Base-by-base conservation (phyloP, 2,797 vertebrate species). In the Phataginus tricuspis region DNA sequence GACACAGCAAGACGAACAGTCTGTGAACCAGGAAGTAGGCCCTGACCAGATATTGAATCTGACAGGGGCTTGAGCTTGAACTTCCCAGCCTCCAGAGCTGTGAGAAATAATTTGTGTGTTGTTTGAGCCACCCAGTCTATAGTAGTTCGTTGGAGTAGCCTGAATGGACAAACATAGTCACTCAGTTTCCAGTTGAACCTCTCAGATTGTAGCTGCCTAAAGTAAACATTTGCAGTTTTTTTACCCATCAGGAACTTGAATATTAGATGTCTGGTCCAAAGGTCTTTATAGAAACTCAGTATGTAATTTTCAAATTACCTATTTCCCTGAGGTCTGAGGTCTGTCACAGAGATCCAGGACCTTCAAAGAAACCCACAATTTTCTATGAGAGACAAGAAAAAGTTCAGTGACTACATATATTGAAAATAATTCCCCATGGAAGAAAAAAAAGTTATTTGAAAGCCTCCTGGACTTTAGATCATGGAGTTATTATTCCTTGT, bases 301-400 rank as follows among this genome's bases (percentile, higher is more conserved):
- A 74, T 45, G 16, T 6, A 95, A 75, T 78, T 95, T 97, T 88
- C 68, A 91, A 94, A 82, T 95, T 74, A 55, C 49, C 34, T 57
- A 45, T 82, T 63, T 83, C 42, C 25, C 88, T 83, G 57, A 94
- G 57, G 12, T 66, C 72, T 83, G 66, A 93, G 57, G 6, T 66
- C 72, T 95, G 42, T 83, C 71, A 49, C 31, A 90, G 37, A 95
- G 18, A 93, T 49, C 21, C 18, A 95, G 14, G 13, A 9, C 18
- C 68, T 68, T 75, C 72, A 19, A 72, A 57, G 55, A 95, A 95
- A 87, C 51, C 8, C 31, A 86, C 31, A 66, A 14, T 72, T 86
- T 96, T 80, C 53, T 91, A 64, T 39, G 15, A 94, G 45, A 55
- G 21, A 86, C 31, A 80, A 90, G 83, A 39, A 91, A 75, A 94